Evolutionary conservation across 1,140 invertebrate species (phyloP), one percentile per base, ranked within the genome.

Genomic region (Hycleus cichorii): DNA sequence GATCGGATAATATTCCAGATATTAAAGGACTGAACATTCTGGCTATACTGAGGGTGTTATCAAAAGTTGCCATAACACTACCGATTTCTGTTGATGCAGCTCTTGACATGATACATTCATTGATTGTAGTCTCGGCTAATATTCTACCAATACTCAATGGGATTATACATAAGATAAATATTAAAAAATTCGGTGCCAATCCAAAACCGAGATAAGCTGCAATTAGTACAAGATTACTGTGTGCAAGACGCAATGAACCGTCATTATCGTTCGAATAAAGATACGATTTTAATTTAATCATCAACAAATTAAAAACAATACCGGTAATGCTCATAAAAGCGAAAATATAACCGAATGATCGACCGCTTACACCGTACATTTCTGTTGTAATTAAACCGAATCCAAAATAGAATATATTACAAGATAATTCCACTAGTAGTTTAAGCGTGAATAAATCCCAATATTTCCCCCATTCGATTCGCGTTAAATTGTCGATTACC

Each of bases 1-100:
- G 9, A 39, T 62, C 53, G 9, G 60, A 46, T 10, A 68, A 10
- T 6, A 64, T 45, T 18, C 60, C 66, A 9, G 49, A 58, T 11
- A 59, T 11, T 6, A 58, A 10, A 12, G 66, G 64, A 5, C 47
- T 46, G 27, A 54, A 39, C 24, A 64, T 58, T 25, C 42, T 47
- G 25, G 39, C 40, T n/a, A 64, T 24, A 12, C 47, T 40, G 0
- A 53, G 8, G 39, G 55, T 39, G 10, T 47, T 62, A 11, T 62
- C 64, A 53, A 60, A 64, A 7, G 60, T 54, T 10, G 49, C 53
- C 25, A 66, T 46, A 9, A 66, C 48, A 51, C 55, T 63, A 12
- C 63, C 63, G 40, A 4, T 11, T 46, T 65, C 60, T 5, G 59
- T 49, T 39, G 57, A 45, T 10, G 25, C 32, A 12, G 60, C 50